Conservation (phyloP, 23 tunicate species). For the Halocynthia roretzi region DNA sequence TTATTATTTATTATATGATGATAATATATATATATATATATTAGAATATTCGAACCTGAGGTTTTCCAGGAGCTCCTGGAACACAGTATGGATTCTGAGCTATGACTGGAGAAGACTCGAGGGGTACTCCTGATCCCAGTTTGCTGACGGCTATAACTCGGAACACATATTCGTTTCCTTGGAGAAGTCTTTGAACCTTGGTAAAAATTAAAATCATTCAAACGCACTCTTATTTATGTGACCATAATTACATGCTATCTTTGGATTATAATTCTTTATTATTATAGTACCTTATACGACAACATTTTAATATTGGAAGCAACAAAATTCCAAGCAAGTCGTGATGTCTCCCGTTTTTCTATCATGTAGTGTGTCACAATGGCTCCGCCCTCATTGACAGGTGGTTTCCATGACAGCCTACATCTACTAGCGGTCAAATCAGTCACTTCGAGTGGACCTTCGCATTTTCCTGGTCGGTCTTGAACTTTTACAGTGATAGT, state of each 20-base stretch:
- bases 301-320: constrained; percentile 62
- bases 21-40: neutral
- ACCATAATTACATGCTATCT: neutral
- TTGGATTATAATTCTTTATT: no score
- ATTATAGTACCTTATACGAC: constrained; percentile 39
- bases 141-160: constrained; percentile 89
- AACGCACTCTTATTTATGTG: neutral
- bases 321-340: constrained; percentile 79
- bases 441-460: constrained; percentile 72
- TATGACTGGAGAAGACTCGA: constrained; percentile 72
- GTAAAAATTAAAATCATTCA: neutral
- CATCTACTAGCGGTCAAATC: constrained; percentile 66
- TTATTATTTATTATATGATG: neutral
- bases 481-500: constrained; percentile 56
- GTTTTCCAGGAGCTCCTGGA: constrained; percentile 75
- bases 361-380: constrained; percentile 64
- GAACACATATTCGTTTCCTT: constrained; percentile 85
- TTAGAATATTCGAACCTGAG: constrained; percentile 47
- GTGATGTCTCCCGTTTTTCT: constrained; percentile 91
- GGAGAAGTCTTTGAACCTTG: constrained; percentile 40
- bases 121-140: constrained; percentile 74
- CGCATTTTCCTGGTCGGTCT: constrained; percentile 82
- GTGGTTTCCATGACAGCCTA: constrained; percentile 77
- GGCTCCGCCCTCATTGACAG: constrained; percentile 73
- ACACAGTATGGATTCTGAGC: constrained; percentile 72